Percentiles rank a stretch among this genome's conserved stretches.
phyloP scores from a whole-genome alignment of 2,888 invertebrate genomes.

The Amiota minor region DNA sequence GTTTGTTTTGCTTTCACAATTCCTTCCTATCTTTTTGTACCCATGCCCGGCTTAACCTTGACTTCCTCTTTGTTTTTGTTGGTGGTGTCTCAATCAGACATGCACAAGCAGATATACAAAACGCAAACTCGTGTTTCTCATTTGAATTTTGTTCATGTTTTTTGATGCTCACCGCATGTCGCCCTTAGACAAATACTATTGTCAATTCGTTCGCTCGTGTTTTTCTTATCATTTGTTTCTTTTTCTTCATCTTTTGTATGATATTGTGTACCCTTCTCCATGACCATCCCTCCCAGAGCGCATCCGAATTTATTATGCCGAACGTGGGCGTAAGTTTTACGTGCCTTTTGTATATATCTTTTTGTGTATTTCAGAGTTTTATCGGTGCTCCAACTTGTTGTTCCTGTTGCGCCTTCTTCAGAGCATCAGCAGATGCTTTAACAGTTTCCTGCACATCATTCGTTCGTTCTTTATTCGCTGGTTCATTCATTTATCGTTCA shows the following conservation, averaged over 20 bases:
- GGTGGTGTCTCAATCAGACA: background rate
- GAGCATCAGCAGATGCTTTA: too few species aligned
- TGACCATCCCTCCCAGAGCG: background rate
- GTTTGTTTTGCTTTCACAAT: background rate
- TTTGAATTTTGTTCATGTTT: too few species aligned
- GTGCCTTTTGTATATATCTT: background rate
- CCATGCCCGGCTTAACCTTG: background rate
- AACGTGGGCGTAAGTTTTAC: slow-evolving; percentile 5
- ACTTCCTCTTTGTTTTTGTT: background rate
- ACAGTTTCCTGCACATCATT: slow-evolving; percentile 44
- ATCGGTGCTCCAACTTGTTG: background rate
- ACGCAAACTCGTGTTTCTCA: too few species aligned
- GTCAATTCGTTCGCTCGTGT: too few species aligned
- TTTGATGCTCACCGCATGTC: too few species aligned
- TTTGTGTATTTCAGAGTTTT: background rate
- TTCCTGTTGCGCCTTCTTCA: background rate
- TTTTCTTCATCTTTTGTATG: too few species aligned
- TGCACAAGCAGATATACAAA: background rate
- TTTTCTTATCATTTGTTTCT: too few species aligned
- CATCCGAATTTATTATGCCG: slow-evolving; percentile 12
- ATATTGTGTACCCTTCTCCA: background rate
- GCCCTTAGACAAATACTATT: too few species aligned
- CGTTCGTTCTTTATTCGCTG: slow-evolving; percentile 26
- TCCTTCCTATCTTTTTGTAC: background rate
- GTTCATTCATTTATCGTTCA: slow-evolving; percentile 28